Evolutionary conservation across 1,140 invertebrate species (phyloP), one percentile per base, ranked within the genome.

Genomic region (Leguminivora glycinivorella): DNA sequence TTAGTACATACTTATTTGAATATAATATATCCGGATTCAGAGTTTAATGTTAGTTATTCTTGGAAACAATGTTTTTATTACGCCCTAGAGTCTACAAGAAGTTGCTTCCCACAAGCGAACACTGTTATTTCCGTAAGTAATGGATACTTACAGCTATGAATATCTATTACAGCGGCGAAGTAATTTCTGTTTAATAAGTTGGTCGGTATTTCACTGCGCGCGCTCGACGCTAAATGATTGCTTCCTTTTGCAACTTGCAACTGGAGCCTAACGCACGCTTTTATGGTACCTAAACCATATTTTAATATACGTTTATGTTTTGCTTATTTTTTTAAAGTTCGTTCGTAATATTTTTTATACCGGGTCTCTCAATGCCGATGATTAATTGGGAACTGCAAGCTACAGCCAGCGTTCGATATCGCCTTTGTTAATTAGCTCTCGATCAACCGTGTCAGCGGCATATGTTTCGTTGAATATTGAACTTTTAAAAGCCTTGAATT

Each of bases 391-490:
- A 17, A 17, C 58, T 63, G 58, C 14, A 9, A 63, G 26, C 26
- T 22, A 63, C 25, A 14, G 56, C 63, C 25, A 25, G 26, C 60
- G 63, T 43, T 56, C 68, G 66, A 67, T 67, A 69, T 72, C 72
- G 58, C 0, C n/a, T 72, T 74, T 76, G 68, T 69, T 71, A 70
- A 72, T 79, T 75, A 77, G 74, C 74, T 70, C 76, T 75, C 75
- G 70, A 79, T 79, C 75, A 81, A 75, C 71, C 69, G 71, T 74
- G 73, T 79, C 76, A 74, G 29, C 60, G 34, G 66, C 74, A 72
- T 70, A 70, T 72, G 70, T 70, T 71, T 56, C 76, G 68, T 78
- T 71, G 68, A 76, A 76, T 78, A 73, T 73, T 68, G 74, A 72
- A 74, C 75, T 77, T 7, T 73, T 74, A 76, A 63, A 63, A 29